Evolutionary conservation across 2,113 vertebrate species (phyloP).

Genomic region (Camelus dromedarius): DNA sequence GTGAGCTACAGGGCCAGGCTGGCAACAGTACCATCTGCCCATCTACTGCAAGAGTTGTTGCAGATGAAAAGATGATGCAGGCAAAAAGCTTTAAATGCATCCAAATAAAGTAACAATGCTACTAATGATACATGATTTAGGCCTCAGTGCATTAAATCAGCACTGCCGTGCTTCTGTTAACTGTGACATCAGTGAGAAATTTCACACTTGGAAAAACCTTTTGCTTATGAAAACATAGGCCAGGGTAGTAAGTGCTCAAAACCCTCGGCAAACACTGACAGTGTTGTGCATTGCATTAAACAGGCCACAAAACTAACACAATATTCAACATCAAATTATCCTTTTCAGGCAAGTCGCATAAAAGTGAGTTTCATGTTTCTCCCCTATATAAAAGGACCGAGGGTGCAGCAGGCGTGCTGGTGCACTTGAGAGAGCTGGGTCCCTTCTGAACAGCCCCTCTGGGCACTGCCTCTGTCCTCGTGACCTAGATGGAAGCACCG

Average conservation of each 20-base stretch:
- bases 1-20: rapidly evolving
- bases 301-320: neutral
- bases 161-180: rapidly evolving
- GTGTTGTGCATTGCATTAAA: rapidly evolving
- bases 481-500: neutral
- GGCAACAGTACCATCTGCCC: rapidly evolving
- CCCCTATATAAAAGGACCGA: neutral
- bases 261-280: rapidly evolving
- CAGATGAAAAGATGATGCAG: neutral
- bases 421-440: rapidly evolving
- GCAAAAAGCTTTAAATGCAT: rapidly evolving
- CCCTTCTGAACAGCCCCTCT: neutral
- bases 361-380: neutral
- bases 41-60: rapidly evolving
- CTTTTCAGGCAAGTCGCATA: neutral
- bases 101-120: rapidly evolving
- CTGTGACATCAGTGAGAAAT: rapidly evolving
- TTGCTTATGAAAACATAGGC: rapidly evolving
- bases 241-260: rapidly evolving
- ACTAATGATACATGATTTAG: rapidly evolving
- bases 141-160: rapidly evolving
- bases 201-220: too few relatives aligned
- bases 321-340: neutral
- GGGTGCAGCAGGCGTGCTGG: neutral
- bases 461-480: slow-evolving; percentile 73